These are phyloP conservation scores for Tyto alba DNA, from an alignment of 2,113 vertebrate species.

Conservation along the genomic window DNA sequence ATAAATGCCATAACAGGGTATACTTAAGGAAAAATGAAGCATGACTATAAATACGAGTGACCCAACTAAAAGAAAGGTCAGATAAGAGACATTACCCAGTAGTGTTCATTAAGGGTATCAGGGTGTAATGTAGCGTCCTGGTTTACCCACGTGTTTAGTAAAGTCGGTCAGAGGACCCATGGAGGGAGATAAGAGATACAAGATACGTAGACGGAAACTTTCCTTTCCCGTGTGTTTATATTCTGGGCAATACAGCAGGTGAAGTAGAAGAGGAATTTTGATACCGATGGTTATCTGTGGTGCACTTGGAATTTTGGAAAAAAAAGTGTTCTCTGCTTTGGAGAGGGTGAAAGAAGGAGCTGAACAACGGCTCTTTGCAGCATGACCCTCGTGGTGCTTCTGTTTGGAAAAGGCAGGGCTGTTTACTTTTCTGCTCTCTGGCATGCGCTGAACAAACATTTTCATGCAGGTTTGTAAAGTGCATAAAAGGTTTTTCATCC, in stretches of 20 bases:
- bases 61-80: neutral
- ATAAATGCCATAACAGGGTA: neutral
- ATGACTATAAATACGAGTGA: neutral
- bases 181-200: neutral
- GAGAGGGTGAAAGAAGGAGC: neutral
- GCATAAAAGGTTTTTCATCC: rapidly evolving
- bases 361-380: rapidly evolving
- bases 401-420: neutral
- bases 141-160: neutral
- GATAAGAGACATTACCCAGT: neutral
- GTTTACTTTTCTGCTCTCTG: neutral
- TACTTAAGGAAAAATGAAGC: neutral
- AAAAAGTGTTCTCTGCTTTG: neutral
- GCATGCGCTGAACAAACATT: neutral
- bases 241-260: neutral
- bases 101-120: neutral
- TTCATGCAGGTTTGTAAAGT: too few species aligned
- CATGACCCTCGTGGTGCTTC: rapidly evolving
- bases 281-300: rapidly evolving
- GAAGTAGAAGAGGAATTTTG: neutral
- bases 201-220: neutral
- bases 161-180: rapidly evolving
- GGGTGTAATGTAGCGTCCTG: neutral
- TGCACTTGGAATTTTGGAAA: neutral
- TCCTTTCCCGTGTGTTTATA: rapidly evolving